phyloP scores from a whole-genome alignment of 2,888 invertebrate species.

The Chouioia cunea region DNA sequence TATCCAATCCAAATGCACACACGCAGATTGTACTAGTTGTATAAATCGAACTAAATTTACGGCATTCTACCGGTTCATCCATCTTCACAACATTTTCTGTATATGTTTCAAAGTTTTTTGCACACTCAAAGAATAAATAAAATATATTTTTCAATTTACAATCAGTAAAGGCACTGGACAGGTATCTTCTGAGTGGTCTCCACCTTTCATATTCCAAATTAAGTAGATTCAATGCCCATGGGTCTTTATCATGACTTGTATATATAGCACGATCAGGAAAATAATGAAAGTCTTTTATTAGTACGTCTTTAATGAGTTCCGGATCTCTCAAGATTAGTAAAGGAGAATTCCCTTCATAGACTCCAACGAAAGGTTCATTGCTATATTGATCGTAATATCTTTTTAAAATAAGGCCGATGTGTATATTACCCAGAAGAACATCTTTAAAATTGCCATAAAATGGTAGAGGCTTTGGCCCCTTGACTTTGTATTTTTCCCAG shows the following conservation, averaged over 20 bases:
- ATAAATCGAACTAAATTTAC: slow-evolving; percentile 64
- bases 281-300: slow-evolving; percentile 67
- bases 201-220: slow-evolving; percentile 68
- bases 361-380: slow-evolving; percentile 50
- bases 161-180: slow-evolving; percentile 70
- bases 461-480: slow-evolving; percentile 64
- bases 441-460: slow-evolving; percentile 67
- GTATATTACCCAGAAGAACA: slow-evolving; percentile 54
- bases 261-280: slow-evolving; percentile 58
- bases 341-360: slow-evolving; percentile 63
- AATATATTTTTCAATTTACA: slow-evolving; percentile 71
- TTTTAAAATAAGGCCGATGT: slow-evolving; percentile 60
- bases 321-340: slow-evolving; percentile 64
- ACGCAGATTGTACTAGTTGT: slow-evolving; percentile 69
- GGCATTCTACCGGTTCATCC: slow-evolving; percentile 54
- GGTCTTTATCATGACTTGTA: slow-evolving; percentile 62
- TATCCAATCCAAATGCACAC: slow-evolving; percentile 68
- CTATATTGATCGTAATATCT: slow-evolving; percentile 51
- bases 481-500: slow-evolving; percentile 67
- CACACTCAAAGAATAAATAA: slow-evolving; percentile 68
- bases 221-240: slow-evolving; percentile 67
- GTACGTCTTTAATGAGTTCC: slow-evolving; percentile 63
- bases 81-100: slow-evolving; percentile 58
- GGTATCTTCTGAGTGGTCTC: slow-evolving; percentile 68
- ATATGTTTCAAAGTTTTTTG: slow-evolving; percentile 65